phyloP scores from a whole-genome alignment of 2,888 invertebrate species.

The Ditula angustiorana region DNA sequence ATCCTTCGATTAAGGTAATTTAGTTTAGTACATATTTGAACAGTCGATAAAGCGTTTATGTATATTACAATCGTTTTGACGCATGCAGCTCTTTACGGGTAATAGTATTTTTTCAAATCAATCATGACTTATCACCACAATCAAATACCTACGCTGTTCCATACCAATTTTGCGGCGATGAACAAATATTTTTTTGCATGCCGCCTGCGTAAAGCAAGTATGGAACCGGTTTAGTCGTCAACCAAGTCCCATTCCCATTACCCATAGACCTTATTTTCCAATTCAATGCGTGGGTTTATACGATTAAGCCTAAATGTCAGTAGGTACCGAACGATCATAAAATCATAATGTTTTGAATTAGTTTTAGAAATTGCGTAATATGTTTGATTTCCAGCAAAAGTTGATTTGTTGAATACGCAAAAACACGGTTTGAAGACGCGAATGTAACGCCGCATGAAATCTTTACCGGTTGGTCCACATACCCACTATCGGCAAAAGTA shows the following conservation, averaged over 20 bases:
- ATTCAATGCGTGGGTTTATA: constrained; percentile 4
- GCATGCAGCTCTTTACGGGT: background rate
- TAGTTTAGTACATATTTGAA: too few species aligned
- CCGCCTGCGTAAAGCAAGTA: background rate
- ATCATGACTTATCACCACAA: background rate
- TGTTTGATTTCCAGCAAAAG: background rate
- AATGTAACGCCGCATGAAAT: too few species aligned
- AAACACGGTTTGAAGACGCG: background rate
- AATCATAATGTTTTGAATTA: background rate
- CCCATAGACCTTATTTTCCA: constrained; percentile 9
- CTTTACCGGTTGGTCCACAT: background rate
- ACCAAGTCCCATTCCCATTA: background rate
- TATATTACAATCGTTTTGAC: background rate
- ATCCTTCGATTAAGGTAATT: too few species aligned
- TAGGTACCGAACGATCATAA: background rate
- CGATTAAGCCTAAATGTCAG: constrained; percentile 1
- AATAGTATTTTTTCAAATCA: background rate
- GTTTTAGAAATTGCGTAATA: constrained; percentile 1
- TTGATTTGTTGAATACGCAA: background rate
- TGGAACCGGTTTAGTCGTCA: constrained; percentile 21
- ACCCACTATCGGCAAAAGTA: background rate
- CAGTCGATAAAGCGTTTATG: background rate
- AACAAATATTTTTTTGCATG: background rate
- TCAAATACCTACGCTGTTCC: background rate
- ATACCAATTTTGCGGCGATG: background rate